Base-by-base conservation (phyloP, 2,113 vertebrate species). In the Cheilinus undulatus region DNA sequence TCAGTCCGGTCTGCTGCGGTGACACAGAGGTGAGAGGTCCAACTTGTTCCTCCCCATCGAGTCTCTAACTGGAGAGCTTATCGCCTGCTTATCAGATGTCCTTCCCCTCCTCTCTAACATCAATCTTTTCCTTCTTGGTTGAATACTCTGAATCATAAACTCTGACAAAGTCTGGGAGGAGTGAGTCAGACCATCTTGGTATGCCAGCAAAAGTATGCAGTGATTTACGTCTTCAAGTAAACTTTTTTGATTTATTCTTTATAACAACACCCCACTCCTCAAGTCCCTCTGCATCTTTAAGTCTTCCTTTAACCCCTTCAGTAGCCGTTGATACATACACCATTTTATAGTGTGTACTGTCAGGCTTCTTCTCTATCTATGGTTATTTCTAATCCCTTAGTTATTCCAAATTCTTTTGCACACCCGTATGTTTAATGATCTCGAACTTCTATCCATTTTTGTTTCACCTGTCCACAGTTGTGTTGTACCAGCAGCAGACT, bases 21-120 rank as follows among this genome's bases (percentile, higher is more conserved):
- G 27, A 58, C 42, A 52, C 6, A 3, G 20, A 50, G 87, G 79
- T 85, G 7, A 76, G 24, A 76, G 87, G 82, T 81, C 52, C 58
- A 54, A 34, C 60, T 15, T 15, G 51, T 78, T 86, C 34, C 50
- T 17, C 62, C 78, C 23, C 52, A 53, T 42, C 68, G 79, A 58
- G 53, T 76, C 46, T 27, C 53, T 76, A 77, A 69, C 40, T 30
- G 38, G 23, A 34, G 53, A 73, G 23, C 17, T 80, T 67, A 53
- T 65, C 68, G 20, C 42, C 30, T 7, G 17, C 53, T 13, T n/a
- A 26, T 52, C 56, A 59, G 40, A 30, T 9, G 15, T 19, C 36
- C 32, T 27, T 22, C 67, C 27, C 15, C 15, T 26, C 19, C 32
- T 24, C 23, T 23, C 7, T 3, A 20, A 27, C 32, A 13, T 48